Conservation (phyloP, 2,113 vertebrate species). For the Lontra canadensis region DNA sequence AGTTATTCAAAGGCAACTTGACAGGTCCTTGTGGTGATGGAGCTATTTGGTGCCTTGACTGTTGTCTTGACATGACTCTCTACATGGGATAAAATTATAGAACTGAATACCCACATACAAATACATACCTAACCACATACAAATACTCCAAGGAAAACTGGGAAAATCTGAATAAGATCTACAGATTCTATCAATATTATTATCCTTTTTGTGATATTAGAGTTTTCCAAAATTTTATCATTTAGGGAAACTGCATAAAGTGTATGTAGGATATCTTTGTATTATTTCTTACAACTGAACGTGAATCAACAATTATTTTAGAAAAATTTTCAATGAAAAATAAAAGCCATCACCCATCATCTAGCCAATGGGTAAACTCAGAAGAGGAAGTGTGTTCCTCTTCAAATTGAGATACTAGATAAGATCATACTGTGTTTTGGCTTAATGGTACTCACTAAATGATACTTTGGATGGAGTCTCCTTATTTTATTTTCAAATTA, state of each 20-base stretch:
- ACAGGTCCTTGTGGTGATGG: not conserved
- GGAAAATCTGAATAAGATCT: not conserved
- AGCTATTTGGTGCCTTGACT: not conserved
- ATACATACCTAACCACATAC: not conserved
- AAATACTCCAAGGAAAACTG: not conserved
- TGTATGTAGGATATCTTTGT: not conserved
- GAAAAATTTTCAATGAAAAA: not conserved
- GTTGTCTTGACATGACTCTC: not conserved
- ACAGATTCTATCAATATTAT: not conserved
- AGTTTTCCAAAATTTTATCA: not conserved
- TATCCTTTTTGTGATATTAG: not conserved
- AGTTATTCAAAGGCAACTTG: not conserved
- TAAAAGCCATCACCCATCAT: not conserved
- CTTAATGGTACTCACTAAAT: not conserved
- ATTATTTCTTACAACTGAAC: not conserved
- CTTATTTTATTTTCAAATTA: slow-evolving; percentile 36
- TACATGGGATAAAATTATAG: not conserved
- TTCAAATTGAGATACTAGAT: not conserved
- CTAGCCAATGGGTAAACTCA: not conserved
- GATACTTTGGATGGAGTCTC: not conserved
- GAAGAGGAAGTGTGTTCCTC: not conserved
- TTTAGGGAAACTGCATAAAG: not conserved
- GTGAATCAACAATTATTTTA: not conserved
- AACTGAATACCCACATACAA: not conserved
- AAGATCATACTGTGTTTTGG: not conserved